Conservation (phyloP, 2,797 vertebrate genomes). For the Notolepis coatsorum region DNA sequence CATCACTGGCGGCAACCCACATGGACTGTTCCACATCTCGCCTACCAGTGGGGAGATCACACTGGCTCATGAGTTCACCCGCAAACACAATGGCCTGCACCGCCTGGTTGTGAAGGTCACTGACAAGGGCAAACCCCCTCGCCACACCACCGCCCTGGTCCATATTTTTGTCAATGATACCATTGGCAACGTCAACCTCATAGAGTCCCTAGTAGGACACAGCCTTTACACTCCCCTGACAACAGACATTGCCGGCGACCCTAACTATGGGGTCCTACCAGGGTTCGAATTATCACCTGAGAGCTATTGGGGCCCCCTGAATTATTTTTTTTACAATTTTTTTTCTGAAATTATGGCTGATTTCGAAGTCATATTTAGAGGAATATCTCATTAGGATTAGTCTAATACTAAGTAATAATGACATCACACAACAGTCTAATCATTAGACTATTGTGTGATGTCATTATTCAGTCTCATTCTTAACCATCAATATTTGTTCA, state of each 20-base stretch:
- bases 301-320: no score
- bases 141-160: constrained; percentile 92
- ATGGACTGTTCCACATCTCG: constrained; percentile 94
- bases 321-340: no score
- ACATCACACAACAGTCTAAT: no score
- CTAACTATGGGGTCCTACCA: no score
- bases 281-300: no score
- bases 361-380: no score
- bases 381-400: no score
- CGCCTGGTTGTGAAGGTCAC: constrained; percentile 93
- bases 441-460: no score
- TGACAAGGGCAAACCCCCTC: constrained; percentile 91
- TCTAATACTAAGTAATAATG: no score
- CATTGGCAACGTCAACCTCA: constrained; percentile 88
- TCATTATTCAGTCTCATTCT: no score
- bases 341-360: no score
- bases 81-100: constrained; percentile 94
- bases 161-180: constrained; percentile 97
- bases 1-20: constrained; percentile 94
- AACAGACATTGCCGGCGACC: constrained; percentile 95
- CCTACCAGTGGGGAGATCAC: constrained; percentile 89
- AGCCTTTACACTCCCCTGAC: constrained; percentile 95
- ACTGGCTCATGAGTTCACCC: constrained; percentile 90
- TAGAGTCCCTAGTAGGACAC: constrained; percentile 93
- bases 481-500: no score